phyloP scores from a whole-genome alignment of 1,140 invertebrate species.

The Nomia melanderi region DNA sequence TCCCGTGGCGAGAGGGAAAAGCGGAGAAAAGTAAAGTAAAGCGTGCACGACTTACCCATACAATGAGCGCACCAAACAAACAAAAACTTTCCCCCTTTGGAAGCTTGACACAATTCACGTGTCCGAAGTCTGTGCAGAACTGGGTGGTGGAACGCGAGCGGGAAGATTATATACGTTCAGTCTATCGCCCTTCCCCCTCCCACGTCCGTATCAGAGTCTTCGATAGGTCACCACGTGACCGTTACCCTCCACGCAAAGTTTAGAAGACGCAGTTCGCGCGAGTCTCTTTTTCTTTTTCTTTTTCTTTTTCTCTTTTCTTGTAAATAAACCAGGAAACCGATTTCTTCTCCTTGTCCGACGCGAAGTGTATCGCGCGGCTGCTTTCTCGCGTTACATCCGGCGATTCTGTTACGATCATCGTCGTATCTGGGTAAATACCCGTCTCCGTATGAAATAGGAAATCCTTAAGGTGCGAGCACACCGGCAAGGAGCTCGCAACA shows the following conservation, averaged over 20 bases:
- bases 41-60: slow-evolving; percentile 75
- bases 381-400: not conserved
- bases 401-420: not conserved
- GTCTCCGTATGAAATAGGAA: not conserved
- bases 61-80: slow-evolving; percentile 81
- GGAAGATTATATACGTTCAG: slow-evolving; percentile 62
- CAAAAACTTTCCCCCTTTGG: slow-evolving; percentile 76
- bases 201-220: not conserved
- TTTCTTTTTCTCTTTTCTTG: no score
- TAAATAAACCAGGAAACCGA: slow-evolving; percentile 11
- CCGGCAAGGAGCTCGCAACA: no score
- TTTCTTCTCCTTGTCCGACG: not conserved
- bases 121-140: slow-evolving; percentile 74
- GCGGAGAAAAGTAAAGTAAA: not conserved
- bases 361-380: not conserved
- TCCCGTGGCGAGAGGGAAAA: not conserved
- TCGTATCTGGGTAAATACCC: no score
- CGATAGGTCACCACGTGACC: slow-evolving; percentile 54
- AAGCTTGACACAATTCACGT: slow-evolving; percentile 60
- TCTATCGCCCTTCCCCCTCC: not conserved
- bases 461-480: not conserved
- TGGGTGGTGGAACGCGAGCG: slow-evolving; percentile 57
- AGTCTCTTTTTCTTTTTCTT: not conserved
- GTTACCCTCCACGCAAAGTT: slow-evolving; percentile 33
- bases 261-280: slow-evolving; percentile 22